phyloP scores from a whole-genome alignment of 2,888 invertebrate genomes.

The Cheilosia variabilis region DNA sequence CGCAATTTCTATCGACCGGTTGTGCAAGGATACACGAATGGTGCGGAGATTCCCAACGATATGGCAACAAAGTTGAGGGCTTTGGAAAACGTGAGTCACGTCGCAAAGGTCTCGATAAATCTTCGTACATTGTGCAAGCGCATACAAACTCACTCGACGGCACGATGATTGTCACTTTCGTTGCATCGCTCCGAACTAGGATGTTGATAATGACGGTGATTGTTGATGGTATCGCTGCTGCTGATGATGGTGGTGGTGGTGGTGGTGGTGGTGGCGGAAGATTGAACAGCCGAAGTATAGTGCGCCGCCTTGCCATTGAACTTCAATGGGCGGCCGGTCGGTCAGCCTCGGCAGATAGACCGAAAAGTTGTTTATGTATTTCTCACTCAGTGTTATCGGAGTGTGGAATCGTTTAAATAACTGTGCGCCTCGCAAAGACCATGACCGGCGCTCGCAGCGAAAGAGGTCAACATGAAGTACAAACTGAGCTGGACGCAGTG shows the following conservation, averaged over 20 bases:
- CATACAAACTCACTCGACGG: constrained; percentile 46
- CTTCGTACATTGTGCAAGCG: constrained; percentile 47
- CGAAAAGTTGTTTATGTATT: constrained; percentile 57
- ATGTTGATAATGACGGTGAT: constrained; percentile 70
- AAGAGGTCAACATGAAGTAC: constrained; percentile 21
- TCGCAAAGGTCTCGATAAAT: constrained; percentile 68
- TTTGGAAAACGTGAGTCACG: constrained; percentile 69
- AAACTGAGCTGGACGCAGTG: constrained; percentile 25
- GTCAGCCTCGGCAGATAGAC: constrained; percentile 11
- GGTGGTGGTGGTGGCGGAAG: background rate
- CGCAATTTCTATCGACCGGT: constrained; percentile 53
- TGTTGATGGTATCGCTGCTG: constrained; percentile 35
- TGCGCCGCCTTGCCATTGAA: constrained; percentile 53
- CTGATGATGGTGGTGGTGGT: background rate
- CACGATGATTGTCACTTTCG: constrained; percentile 72
- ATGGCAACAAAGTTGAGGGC: constrained; percentile 29
- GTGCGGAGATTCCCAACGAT: constrained; percentile 48
- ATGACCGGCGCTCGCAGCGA: constrained; percentile 17
- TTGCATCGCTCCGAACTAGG: constrained; percentile 65
- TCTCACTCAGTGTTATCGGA: constrained; percentile 54
- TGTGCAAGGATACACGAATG: background rate
- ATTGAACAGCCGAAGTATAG: background rate
- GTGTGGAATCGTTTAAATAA: constrained; percentile 58
- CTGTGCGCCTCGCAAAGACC: constrained; percentile 40
- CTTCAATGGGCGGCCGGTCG: constrained; percentile 38